Base-by-base conservation (phyloP, 2,888 invertebrate species). In the Temnothorax rugatulus region DNA sequence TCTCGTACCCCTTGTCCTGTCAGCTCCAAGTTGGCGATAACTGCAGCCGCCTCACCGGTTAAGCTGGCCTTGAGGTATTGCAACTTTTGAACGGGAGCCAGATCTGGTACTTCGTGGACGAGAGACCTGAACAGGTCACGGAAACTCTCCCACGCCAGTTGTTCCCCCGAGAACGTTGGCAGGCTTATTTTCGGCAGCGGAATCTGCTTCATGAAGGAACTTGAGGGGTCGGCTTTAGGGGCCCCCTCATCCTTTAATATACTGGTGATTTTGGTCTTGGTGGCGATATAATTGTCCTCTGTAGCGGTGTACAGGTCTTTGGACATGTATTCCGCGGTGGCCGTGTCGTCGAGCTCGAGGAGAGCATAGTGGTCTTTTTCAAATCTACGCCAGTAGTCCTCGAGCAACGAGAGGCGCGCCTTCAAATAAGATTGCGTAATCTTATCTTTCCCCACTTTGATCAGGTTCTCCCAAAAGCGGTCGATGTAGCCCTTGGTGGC, bases 21-120 rank as follows among this genome's bases (percentile, higher is more conserved):
- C 2, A 5, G 59, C 18, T 59, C 25, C 2, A 59, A 18, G 18
- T 5, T 59, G 0, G 59, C 29, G 3, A 61, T 7, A 3, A 8
- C 29, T 0, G 29, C 29, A 0, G 59, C 59, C 0, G 59, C 59
- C 8, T 61, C 18, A 0, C 18, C 29, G 0, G 29, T 18, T 0
- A 61, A 8, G 1, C 18, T 61, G 3, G 59, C 29, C 8, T 34
- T 61, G 0, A 61, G 5, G 2, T 61, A 61, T 5, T 34, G 59
- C 3, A 61, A 2, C 3, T 61, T 61, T 1, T 61, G 44, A 34
- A 34, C 34, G 5, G 34, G 34, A 2, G 34, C 34, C 34, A 34
- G 5, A 34, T 34, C 5, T 34, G 3, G 44, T 1, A 44, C 44
- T 0, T 11, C 13, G 11, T 11, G 11, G 11, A 44, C 18, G 3